Percentiles rank a stretch among this genome's conserved stretches.
These are phyloP conservation scores for Nesogale talazaci DNA, from an alignment of 2,113 vertebrate species.

Conservation along the genomic window DNA sequence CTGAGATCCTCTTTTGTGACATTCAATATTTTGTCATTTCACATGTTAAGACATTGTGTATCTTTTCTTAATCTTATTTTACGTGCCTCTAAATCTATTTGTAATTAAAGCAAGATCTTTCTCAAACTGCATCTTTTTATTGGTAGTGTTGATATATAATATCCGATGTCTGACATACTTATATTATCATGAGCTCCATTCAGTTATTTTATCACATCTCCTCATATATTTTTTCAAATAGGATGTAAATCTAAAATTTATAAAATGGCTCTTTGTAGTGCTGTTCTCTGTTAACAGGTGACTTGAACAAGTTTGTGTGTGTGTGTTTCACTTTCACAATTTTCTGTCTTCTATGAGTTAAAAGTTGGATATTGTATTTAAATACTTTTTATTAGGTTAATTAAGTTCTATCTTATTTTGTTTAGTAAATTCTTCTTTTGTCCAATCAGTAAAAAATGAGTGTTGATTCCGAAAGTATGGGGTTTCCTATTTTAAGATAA, in stretches of 20 bases:
- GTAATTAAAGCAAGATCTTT: neutral
- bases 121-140: neutral
- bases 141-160: neutral
- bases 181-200: neutral
- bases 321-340: too few species aligned
- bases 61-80: neutral
- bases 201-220: neutral
- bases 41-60: neutral
- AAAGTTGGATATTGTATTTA: neutral
- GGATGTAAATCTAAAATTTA: neutral
- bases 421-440: too few species aligned
- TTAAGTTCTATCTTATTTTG: too few species aligned
- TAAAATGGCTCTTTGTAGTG: neutral
- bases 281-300: neutral
- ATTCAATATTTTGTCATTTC: neutral
- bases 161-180: neutral
- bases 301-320: neutral
- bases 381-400: neutral
- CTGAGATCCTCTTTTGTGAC: neutral
- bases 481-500: too few species aligned
- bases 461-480: too few species aligned
- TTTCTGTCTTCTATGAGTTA: neutral
- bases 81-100: neutral
- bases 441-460: too few species aligned
- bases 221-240: neutral